Conservation (phyloP, 1,140 invertebrate species). For the Bombus impatiens region DNA sequence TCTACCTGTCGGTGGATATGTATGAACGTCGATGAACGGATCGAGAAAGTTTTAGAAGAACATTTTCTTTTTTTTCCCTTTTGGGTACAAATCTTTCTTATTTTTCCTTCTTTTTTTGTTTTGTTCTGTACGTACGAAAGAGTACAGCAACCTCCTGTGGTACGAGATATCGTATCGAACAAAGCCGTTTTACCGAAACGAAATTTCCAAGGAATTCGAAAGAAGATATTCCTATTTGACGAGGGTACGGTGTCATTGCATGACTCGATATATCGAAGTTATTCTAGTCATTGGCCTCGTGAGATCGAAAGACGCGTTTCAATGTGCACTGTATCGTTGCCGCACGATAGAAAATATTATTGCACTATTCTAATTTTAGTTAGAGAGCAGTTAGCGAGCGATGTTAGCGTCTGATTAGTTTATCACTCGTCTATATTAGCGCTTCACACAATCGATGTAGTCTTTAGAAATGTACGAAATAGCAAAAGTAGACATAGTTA, state of each 20-base stretch:
- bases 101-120: not conserved
- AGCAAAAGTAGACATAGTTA: conserved; percentile 1
- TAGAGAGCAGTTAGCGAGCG: conserved; percentile 62
- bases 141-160: not conserved
- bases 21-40: conserved; percentile 11
- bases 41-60: not conserved
- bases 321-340: conserved; percentile 11
- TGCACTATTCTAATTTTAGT: conserved; percentile 13
- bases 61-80: not conserved
- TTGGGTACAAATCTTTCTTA: not conserved
- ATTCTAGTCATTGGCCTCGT: not conserved
- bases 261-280: not conserved
- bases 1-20: conserved; percentile 12
- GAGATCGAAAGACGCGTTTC: not conserved
- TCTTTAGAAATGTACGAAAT: conserved; percentile 25
- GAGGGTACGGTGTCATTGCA: not conserved
- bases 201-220: not conserved
- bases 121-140: not conserved
- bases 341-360: conserved; percentile 2
- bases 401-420: conserved; percentile 60
- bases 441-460: conserved; percentile 38
- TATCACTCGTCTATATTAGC: conserved; percentile 58
- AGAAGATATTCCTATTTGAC: not conserved
- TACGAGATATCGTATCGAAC: not conserved
- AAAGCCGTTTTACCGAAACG: not conserved